Evolutionary conservation across 2,888 invertebrate genomes (phyloP).

Genomic region (Harpagoxenus sublaevis): DNA sequence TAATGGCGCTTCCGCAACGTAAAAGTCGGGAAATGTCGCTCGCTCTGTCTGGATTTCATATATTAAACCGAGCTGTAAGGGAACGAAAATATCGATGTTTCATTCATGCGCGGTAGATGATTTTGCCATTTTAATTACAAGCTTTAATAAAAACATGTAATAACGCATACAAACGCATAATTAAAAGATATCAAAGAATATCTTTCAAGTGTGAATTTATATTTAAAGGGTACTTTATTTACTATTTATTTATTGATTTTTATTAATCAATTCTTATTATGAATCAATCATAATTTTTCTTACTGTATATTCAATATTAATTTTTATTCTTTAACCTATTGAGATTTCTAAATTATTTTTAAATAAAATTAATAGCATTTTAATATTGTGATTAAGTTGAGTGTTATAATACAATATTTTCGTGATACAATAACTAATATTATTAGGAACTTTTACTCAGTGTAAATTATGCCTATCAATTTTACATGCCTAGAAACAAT

Average conservation of each 20-base stretch:
- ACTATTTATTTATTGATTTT: not conserved
- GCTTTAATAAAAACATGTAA: not conserved
- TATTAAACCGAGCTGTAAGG: not conserved
- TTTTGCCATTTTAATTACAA: not conserved
- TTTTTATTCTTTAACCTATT: not conserved
- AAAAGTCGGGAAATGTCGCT: conserved; percentile 18
- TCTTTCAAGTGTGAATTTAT: not conserved
- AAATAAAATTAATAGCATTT: not conserved
- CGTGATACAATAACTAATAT: not conserved
- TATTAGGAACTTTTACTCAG: not conserved
- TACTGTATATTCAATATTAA: not conserved
- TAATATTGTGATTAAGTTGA: not conserved
- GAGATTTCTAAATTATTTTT: not conserved
- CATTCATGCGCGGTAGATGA: not conserved
- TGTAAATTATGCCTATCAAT: not conserved
- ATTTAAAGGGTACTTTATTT: not conserved
- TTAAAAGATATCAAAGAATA: not conserved
- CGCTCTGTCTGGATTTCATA: not conserved
- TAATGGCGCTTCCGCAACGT: conserved; percentile 23
- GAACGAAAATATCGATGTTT: conserved; percentile 1
- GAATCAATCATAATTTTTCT: not conserved
- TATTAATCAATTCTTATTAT: not conserved
- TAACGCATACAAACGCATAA: not conserved
- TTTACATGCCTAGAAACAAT: not conserved
- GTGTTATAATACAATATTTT: not conserved